phyloP scores from a whole-genome alignment of 2,797 vertebrate species.

The Acanthiza pusilla region DNA sequence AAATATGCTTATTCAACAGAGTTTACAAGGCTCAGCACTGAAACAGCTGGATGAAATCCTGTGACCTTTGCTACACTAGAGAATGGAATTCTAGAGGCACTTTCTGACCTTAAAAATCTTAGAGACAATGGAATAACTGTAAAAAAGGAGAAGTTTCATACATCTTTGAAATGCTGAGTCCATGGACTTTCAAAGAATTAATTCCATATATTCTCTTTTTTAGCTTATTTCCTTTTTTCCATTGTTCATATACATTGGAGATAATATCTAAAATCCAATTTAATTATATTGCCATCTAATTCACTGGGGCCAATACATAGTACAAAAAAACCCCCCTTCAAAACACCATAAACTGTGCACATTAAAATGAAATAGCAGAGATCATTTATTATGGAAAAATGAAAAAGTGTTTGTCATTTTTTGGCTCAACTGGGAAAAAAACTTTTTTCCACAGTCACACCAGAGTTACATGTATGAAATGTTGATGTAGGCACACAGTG shows the following conservation, averaged over 20 bases:
- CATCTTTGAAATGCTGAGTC: background rate
- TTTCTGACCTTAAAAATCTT: constrained; percentile 20
- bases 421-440: background rate
- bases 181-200: background rate
- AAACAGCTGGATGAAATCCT: constrained; percentile 25
- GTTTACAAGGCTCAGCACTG: background rate
- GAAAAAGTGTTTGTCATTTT: background rate
- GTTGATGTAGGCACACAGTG: background rate
- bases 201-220: background rate
- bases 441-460: background rate
- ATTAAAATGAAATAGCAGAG: background rate
- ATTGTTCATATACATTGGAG: background rate
- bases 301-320: background rate
- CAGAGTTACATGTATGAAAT: fast-evolving
- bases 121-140: background rate
- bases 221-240: background rate
- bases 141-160: background rate
- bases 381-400: background rate
- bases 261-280: background rate
- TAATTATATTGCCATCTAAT: background rate
- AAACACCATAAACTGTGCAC: background rate
- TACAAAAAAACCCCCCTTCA: background rate
- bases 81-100: background rate
- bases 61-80: background rate
- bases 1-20: constrained; percentile 50